These are phyloP conservation scores for Etheostoma perlongum DNA, from an alignment of 2,797 vertebrate genomes.

Conservation along the genomic window DNA sequence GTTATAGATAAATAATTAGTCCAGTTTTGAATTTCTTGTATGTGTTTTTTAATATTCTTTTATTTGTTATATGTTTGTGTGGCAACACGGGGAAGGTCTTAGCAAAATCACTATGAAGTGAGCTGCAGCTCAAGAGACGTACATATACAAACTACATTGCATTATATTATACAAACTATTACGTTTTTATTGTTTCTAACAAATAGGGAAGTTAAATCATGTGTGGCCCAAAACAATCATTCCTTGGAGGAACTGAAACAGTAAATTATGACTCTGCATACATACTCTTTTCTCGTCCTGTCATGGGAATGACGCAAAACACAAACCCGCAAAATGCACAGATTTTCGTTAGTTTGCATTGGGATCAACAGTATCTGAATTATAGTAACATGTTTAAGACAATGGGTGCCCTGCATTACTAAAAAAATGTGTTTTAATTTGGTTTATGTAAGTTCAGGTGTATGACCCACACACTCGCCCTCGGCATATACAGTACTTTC, in stretches of 20 bases:
- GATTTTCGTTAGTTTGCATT: too few relatives aligned
- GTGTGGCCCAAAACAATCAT: not conserved
- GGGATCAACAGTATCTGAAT: not conserved
- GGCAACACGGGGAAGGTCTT: too few relatives aligned
- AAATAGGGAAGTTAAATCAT: slow-evolving; percentile 25
- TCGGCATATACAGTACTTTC: not conserved
- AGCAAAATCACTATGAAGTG: not conserved
- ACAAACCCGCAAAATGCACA: too few relatives aligned
- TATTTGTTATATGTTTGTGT: not conserved
- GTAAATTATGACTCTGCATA: slow-evolving; percentile 1
- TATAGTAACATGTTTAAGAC: not conserved
- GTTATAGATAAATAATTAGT: not conserved
- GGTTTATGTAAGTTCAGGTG: not conserved
- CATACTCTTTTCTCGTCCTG: not conserved
- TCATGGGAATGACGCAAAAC: not conserved
- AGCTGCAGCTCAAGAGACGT: not conserved
- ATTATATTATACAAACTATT: too few relatives aligned
- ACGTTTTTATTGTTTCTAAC: not conserved
- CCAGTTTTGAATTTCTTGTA: not conserved
- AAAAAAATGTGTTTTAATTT: not conserved
- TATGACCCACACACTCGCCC: not conserved
- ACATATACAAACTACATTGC: too few relatives aligned
- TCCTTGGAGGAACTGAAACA: slow-evolving; percentile 31
- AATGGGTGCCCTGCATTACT: too few relatives aligned
- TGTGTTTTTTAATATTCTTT: not conserved